These are phyloP conservation scores for Rosalia funebris DNA, from an alignment of 2,888 invertebrate genomes.

Conservation along the genomic window DNA sequence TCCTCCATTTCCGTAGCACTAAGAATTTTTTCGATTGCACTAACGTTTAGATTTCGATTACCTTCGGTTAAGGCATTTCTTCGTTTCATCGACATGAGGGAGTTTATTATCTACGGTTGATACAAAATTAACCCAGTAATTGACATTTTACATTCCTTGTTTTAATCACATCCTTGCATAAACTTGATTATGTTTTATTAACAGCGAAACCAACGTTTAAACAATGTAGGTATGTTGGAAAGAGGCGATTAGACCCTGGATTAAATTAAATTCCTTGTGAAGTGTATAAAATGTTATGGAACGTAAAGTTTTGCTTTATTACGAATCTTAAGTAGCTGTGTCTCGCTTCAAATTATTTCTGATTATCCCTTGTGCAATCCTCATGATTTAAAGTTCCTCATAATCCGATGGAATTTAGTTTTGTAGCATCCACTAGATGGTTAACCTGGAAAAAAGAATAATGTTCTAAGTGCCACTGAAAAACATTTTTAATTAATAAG, in stretches of 20 bases:
- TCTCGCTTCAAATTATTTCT: conserved; percentile 1
- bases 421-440: too few species aligned
- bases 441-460: too few species aligned
- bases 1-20: background rate
- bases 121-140: background rate
- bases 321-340: background rate
- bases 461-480: too few species aligned
- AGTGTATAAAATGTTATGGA: background rate
- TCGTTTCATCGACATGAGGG: background rate
- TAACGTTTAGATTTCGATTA: background rate
- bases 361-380: conserved; percentile 7
- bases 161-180: background rate
- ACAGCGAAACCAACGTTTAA: background rate
- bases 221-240: too few species aligned
- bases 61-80: background rate
- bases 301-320: conserved; percentile 6
- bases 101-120: background rate
- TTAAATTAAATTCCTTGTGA: background rate
- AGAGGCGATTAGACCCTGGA: background rate
- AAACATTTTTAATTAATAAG: too few species aligned
- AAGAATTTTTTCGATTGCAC: background rate
- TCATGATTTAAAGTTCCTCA: background rate
- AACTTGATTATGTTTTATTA: too few species aligned
- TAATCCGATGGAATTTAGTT: background rate
- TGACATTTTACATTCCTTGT: background rate